phyloP scores from a whole-genome alignment of 2,113 vertebrate genomes.

The Mellivora capensis region DNA sequence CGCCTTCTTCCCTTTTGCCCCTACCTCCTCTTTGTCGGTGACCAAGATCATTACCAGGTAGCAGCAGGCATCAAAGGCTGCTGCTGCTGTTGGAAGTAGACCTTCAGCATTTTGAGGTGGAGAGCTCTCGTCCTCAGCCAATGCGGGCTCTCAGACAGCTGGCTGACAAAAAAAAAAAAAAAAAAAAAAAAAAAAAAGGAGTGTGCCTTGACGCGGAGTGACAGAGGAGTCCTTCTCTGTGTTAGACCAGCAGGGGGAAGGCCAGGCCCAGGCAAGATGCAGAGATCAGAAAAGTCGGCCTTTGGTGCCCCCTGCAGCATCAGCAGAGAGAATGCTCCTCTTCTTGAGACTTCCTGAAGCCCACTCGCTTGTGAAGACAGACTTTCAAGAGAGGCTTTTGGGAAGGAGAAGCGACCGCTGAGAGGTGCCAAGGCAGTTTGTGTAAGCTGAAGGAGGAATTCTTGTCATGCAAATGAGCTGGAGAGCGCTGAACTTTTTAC shows the following conservation, averaged over 20 bases:
- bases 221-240: neutral
- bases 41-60: neutral
- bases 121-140: neutral
- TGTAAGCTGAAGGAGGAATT: neutral
- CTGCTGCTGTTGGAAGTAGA: neutral
- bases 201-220: neutral
- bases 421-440: neutral
- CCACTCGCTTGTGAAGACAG: neutral
- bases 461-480: neutral
- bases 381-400: neutral
- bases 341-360: neutral
- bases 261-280: neutral
- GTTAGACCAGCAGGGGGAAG: neutral
- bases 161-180: constrained; percentile 25
- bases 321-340: neutral
- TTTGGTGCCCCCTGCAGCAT: neutral
- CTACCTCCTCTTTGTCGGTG: neutral
- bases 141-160: neutral
- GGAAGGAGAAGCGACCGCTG: neutral
- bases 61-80: neutral
- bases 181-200: constrained; percentile 25
- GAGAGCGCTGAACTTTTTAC: neutral
- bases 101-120: neutral
- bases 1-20: neutral
- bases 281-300: neutral